Base-by-base conservation (phyloP, 2,888 invertebrate genomes). In the Leptogaster cylindrica region DNA sequence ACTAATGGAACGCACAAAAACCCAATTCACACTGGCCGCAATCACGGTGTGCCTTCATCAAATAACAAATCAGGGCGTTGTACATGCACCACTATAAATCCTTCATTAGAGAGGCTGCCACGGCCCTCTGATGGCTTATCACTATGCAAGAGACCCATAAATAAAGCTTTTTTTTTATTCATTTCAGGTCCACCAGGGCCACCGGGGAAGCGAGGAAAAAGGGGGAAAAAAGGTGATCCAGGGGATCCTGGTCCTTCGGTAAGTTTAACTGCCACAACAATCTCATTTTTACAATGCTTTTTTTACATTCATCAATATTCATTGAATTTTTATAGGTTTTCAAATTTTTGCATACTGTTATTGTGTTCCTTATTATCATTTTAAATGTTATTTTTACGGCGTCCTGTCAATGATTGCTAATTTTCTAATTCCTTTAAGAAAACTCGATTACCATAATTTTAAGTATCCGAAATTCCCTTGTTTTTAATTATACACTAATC, bases 141-240 rank as follows among this genome's bases (percentile, higher is more conserved):
- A 31, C 48, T 31, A n/a, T 48, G 23, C 64, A 64, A 23, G 20
- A 28, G 27, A 7, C 20, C 20, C 33, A 48, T 10, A 48, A 64
- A 64, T 44, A 18, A 58, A 36, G 36, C 23, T 7, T 23, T 31
- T 33, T 48, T 64, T 64, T 18, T 64, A 20, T 27, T 14, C 25
- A 66, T 67, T 83, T 69, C 88, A 86, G 93, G 93, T 73, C 90
- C 91, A 16, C 89, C 91, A 68, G 94, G 94, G 51, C 89, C 91
- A 48, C 89, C 91, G 10, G 94, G 94, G 72, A 94, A 93, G 81
- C 85, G 92, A 77, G 94, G 94, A 74, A 90, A 92, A 80, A 91
- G 92, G 77, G 95, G 94, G 74, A 93, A 92, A 82, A 93, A 92
- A 78, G 95, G 95, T 16, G 93, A 93, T 76, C 76, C 87, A 12